Percentiles rank a stretch among this genome's conserved stretches.
Evolutionary conservation across 2,888 invertebrate genomes (phyloP).

Genomic region (Drosophila bunnanda): DNA sequence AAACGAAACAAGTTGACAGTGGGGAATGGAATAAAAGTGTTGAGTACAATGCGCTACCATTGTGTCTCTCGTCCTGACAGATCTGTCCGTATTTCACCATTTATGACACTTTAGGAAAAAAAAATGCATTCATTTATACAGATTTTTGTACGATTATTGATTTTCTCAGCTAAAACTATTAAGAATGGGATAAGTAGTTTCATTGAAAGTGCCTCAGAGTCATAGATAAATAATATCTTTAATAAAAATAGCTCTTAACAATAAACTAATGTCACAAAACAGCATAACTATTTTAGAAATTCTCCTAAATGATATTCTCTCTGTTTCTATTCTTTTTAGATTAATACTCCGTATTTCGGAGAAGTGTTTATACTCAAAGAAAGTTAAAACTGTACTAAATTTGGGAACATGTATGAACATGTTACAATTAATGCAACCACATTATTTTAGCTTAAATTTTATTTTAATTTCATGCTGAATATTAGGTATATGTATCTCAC

Average conservation of each 20-base stretch:
- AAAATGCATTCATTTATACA: not conserved
- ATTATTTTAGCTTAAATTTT: not conserved
- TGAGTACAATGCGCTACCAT: not conserved
- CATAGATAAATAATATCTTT: not conserved
- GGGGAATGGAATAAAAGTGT: not conserved
- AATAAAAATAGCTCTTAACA: not conserved
- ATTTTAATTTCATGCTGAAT: not conserved
- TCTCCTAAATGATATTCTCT: too few species aligned
- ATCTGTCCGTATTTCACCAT: not conserved
- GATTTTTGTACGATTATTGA: too few species aligned
- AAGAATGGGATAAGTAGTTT: not conserved
- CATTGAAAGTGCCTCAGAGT: not conserved
- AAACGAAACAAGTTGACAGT: slow-evolving; percentile 2
- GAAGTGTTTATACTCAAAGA: too few species aligned
- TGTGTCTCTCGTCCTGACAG: not conserved
- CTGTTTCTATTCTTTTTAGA: too few species aligned
- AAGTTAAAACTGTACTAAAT: not conserved
- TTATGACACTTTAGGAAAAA: not conserved
- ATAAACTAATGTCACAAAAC: not conserved
- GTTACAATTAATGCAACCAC: too few species aligned
- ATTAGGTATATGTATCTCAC: not conserved
- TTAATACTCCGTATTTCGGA: too few species aligned
- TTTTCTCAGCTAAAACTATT: not conserved
- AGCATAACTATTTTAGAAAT: not conserved
- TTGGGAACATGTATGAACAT: not conserved